Base-by-base conservation (phyloP, 2,888 invertebrate species). In the Timema cristinae region DNA sequence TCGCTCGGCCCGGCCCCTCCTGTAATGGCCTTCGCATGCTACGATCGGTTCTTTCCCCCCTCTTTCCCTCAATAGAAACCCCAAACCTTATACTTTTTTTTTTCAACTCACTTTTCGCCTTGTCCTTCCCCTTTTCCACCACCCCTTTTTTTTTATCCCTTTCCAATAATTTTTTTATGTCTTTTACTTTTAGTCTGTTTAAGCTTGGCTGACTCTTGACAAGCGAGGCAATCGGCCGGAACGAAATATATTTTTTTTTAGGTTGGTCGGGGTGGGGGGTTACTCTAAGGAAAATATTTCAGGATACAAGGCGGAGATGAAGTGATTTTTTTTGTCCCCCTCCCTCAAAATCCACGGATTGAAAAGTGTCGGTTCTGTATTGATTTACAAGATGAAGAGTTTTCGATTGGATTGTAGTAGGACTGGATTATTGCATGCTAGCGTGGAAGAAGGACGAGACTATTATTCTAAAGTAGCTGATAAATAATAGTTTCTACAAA, bases 141-240 rank as follows among this genome's bases (percentile, higher is more conserved):
- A 79, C 80, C 80, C 79, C 52, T 79, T 79, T 82, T 83, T 83
- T 81, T 83, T 84, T 83, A 83, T 82, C 83, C 83, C 83, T 83
- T 68, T 32, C 83, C 83, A 82, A 83, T 81, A 82, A 82, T 81
- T 82, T 82, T 81, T 82, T 82, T 49, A 51, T 49, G 50, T 66
- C 32, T 69, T 13, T 63, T 67, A 52, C 48, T 49, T 68, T 61
- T 68, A 15, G 47, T 50, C 50, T 66, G 54, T 66, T 66, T 50
- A 70, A 66, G 71, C 73, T 71, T 68, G 59, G 68, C 68, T 68
- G 72, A 49, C 67, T 52, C 67, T 61, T 32, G 68, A 70, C 68
- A 68, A 48, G 49, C 56, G 50, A 47, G 47, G 73, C 71, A 71
- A 71, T 71, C 70, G 71, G 32, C 52, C 68, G 73, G 73, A 71